A percentile compares a stretch with the other conserved stretches of the same genome.
Conservation (phyloP, 2,113 vertebrate genomes). For the Macrotus californicus region DNA sequence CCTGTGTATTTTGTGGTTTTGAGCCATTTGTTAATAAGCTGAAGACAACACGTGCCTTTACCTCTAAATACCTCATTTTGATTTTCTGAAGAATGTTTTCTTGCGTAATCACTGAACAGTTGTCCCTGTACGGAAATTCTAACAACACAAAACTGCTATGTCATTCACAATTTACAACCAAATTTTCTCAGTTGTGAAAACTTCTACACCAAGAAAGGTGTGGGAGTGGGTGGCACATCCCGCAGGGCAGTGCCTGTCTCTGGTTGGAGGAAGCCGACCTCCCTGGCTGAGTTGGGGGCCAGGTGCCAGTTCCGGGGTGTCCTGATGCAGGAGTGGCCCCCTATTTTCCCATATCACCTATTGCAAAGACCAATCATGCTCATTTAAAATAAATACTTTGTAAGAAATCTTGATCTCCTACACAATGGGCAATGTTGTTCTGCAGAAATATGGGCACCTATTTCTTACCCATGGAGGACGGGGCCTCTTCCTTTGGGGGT, state of each 20-base stretch:
- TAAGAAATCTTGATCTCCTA: neutral
- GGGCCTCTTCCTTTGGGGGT: too few relatives aligned
- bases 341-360: neutral
- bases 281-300: neutral
- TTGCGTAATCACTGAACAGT: too few relatives aligned
- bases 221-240: accelerated
- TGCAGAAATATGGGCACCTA: neutral
- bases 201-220: neutral
- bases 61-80: neutral
- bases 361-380: neutral
- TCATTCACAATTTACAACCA: neutral
- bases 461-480: neutral
- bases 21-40: neutral
- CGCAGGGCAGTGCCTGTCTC: accelerated
- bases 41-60: neutral
- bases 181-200: too few relatives aligned
- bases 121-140: neutral
- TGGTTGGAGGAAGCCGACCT: neutral
- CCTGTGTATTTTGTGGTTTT: neutral
- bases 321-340: accelerated
- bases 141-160: neutral
- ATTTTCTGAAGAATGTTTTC: neutral
- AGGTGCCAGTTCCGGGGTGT: neutral
- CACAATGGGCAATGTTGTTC: too few relatives aligned
- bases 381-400: neutral